Conservation (phyloP, 2,888 invertebrate species). For the Orgyia antiqua region DNA sequence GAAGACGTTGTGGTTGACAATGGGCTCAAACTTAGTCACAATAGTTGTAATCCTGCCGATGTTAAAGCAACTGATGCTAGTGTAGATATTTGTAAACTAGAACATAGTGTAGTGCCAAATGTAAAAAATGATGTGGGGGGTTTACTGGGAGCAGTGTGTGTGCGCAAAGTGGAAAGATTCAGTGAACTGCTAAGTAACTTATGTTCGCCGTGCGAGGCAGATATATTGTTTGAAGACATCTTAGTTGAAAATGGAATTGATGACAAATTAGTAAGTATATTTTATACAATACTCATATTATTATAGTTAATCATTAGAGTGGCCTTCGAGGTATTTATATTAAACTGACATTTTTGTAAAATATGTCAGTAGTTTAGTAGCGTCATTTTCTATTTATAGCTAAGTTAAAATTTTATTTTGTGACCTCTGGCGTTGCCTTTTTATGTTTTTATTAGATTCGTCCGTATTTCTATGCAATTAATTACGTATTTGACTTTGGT, state of each 20-base stretch:
- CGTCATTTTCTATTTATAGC: too few species aligned
- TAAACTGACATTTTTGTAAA: too few species aligned
- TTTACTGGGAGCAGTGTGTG: constrained; percentile 68
- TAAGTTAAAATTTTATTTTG: too few species aligned
- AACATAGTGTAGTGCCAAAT: constrained; percentile 65
- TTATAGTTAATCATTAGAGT: not conserved
- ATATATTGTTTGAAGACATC: constrained; percentile 67
- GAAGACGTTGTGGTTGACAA: constrained; percentile 29
- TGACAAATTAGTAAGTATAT: constrained; percentile 49
- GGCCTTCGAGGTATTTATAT: not conserved
- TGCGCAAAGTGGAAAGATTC: constrained; percentile 71
- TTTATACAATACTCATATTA: not conserved
- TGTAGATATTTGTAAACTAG: constrained; percentile 39
- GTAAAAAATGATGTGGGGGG: constrained; percentile 53
- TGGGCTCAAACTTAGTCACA: constrained; percentile 52
- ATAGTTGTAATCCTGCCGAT: constrained; percentile 47
- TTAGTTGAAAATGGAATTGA: constrained; percentile 64
- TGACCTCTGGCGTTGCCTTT: too few species aligned
- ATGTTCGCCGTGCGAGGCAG: constrained; percentile 70
- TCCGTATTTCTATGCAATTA: too few species aligned
- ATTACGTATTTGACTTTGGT: too few species aligned
- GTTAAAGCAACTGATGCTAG: constrained; percentile 37
- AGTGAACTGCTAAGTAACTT: constrained; percentile 74
- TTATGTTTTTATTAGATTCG: too few species aligned
- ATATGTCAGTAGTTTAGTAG: too few species aligned